Evolutionary conservation across 2,888 invertebrate genomes (phyloP).

Genomic region (Pasiphila rectangulata): DNA sequence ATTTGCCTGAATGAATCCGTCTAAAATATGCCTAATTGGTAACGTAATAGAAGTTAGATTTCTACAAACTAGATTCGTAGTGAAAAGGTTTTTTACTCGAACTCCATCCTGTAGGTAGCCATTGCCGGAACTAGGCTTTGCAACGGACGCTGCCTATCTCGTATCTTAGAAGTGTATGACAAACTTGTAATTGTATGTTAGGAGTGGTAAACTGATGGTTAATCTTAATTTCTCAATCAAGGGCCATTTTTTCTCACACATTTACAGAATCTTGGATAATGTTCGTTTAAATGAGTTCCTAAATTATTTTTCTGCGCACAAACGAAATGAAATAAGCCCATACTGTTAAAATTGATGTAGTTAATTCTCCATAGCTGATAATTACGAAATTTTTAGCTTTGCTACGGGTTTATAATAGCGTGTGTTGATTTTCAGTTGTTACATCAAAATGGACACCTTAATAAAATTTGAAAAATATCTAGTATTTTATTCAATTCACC

Average conservation of each 20-base stretch:
- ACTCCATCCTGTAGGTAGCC: constrained; percentile 29
- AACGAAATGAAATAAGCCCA: constrained; percentile 42
- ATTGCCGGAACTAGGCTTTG: constrained; percentile 17
- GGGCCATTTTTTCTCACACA: constrained; percentile 13
- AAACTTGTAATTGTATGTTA: constrained; percentile 28
- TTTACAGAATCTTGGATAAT: constrained; percentile 17
- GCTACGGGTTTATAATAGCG: constrained; percentile 74
- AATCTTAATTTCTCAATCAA: constrained; percentile 15
- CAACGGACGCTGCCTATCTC: constrained; percentile 14
- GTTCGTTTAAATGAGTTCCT: constrained; percentile 29
- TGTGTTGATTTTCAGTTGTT: constrained; percentile 70
- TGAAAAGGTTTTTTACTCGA: constrained; percentile 16
- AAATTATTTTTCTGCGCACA: constrained; percentile 45
- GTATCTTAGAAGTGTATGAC: constrained; percentile 28
- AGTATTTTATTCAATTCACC: constrained; percentile 36
- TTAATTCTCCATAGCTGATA: constrained; percentile 55
- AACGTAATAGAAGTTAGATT: constrained; percentile 26
- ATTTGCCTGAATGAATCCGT: constrained; percentile 27
- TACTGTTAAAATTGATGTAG: constrained; percentile 40
- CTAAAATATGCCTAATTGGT: constrained; percentile 25
- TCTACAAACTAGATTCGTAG: constrained; percentile 23
- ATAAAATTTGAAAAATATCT: constrained; percentile 62
- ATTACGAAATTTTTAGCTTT: constrained; percentile 67
- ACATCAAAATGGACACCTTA: constrained; percentile 72
- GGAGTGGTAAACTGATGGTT: constrained; percentile 30